phyloP scores from a whole-genome alignment of 1,140 invertebrate genomes.

The Zophobas atratus region DNA sequence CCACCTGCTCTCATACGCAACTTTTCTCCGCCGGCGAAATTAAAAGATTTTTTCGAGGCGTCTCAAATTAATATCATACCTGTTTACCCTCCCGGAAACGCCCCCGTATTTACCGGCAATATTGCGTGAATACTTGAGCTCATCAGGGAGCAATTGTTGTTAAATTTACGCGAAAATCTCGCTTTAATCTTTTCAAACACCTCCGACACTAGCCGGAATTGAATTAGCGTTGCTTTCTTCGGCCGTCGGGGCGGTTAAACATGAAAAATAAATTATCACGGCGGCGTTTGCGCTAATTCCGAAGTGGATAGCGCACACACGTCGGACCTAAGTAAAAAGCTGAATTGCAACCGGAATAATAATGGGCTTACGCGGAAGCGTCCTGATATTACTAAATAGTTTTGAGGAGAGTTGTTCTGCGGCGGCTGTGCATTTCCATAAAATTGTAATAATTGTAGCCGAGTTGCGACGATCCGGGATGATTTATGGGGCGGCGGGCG shows the following conservation, averaged over 20 bases:
- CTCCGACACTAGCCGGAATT: conserved; percentile 1
- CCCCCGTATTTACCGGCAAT: conserved; percentile 2
- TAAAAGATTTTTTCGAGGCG: conserved; percentile 11
- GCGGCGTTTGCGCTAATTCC: conserved; percentile 11
- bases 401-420: conserved; percentile 12
- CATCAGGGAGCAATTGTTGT: conserved; percentile 27
- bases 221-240: conserved; percentile 7
- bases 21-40: neutral
- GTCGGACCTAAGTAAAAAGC: conserved; percentile 16
- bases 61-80: conserved; percentile 5
- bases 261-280: neutral
- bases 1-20: neutral
- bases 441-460: conserved; percentile 34
- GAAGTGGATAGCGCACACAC: neutral
- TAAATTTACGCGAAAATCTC: conserved; percentile 16
- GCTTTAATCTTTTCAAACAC: conserved; percentile 3
- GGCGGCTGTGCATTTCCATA: conserved; percentile 22
- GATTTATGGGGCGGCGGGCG: neutral
- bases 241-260: neutral
- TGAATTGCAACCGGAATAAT: conserved; percentile 27
- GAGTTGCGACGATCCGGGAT: conserved; percentile 24
- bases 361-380: conserved; percentile 18
- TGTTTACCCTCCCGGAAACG: neutral
- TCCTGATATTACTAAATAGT: conserved; percentile 22
- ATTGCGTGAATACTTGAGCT: conserved; percentile 13